Percentiles rank a stretch among this genome's conserved stretches.
phyloP scores from a whole-genome alignment of 2,888 invertebrate genomes.

The Ormyrus rosae region DNA sequence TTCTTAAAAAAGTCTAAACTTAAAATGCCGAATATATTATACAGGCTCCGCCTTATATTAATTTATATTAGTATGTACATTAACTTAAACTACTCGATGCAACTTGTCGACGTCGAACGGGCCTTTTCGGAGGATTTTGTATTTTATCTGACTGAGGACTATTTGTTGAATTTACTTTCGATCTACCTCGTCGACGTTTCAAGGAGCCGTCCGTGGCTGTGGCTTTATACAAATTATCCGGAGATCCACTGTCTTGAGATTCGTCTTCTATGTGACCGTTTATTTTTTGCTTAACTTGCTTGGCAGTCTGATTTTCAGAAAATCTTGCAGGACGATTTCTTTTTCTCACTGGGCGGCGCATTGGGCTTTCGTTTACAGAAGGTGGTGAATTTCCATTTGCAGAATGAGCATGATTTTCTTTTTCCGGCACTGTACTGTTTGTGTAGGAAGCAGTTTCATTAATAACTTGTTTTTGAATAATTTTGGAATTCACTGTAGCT shows the following conservation, averaged over 20 bases:
- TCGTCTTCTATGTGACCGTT: not conserved
- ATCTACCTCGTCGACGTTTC: slow-evolving; percentile 58
- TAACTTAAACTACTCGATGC: slow-evolving; percentile 20
- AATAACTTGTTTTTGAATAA: not conserved
- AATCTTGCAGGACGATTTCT: slow-evolving; percentile 57
- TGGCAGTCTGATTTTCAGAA: not conserved
- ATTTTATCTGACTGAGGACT: slow-evolving; percentile 37
- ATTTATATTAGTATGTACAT: slow-evolving; percentile 17
- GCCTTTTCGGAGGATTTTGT: slow-evolving; percentile 59
- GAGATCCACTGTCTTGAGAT: not conserved
- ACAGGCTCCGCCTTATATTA: slow-evolving; percentile 14
- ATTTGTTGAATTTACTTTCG: slow-evolving; percentile 35
- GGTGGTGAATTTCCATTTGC: slow-evolving; percentile 15
- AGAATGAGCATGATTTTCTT: slow-evolving; percentile 44
- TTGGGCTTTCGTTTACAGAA: not conserved
- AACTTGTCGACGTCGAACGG: slow-evolving; percentile 58
- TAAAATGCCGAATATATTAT: slow-evolving; percentile 3
- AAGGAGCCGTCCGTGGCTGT: slow-evolving; percentile 51
- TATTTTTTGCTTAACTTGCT: slow-evolving; percentile 12
- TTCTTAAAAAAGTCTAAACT: slow-evolving; percentile 34
- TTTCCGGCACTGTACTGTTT: slow-evolving; percentile 1
- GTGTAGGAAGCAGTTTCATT: not conserved
- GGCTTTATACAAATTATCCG: not conserved
- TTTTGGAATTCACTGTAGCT: slow-evolving; percentile 6
- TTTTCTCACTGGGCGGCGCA: slow-evolving; percentile 58